A percentile compares a stretch with the other conserved stretches of the same genome.
phyloP scores from a whole-genome alignment of 2,113 vertebrate species.

The Odontophorus gujanensis region DNA sequence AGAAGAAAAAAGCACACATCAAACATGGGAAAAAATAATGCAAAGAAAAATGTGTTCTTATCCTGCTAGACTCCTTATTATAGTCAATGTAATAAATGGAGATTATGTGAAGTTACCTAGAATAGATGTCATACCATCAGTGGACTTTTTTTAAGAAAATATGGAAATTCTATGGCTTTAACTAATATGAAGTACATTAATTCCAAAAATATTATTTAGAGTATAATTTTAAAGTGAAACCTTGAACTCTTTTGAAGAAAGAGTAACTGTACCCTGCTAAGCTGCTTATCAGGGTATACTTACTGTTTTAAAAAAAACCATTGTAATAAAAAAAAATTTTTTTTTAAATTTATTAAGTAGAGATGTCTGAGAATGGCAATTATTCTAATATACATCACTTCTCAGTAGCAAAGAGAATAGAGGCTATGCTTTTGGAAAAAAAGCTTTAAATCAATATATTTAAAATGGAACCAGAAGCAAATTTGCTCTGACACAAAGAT shows the following conservation, averaged over 20 bases:
- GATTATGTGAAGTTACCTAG: neutral
- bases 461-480: neutral
- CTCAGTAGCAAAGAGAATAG: neutral
- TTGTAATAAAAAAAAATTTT: neutral
- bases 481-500: neutral
- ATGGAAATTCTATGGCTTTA: neutral
- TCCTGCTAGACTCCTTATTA: neutral
- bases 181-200: neutral
- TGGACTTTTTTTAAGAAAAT: no score
- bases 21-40: neutral
- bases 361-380: neutral
- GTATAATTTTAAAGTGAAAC: neutral
- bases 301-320: neutral
- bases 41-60: neutral
- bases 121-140: neutral
- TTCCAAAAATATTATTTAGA: neutral
- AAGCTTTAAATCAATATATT: neutral
- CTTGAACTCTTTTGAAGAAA: neutral
- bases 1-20: neutral
- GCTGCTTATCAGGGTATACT: neutral
- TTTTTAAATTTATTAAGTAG: neutral
- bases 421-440: neutral
- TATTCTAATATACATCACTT: neutral
- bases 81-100: neutral
- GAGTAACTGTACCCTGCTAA: no score